These are phyloP conservation scores for Lepilemur ruficaudatus DNA, from an alignment of 2,797 vertebrate genomes.

Conservation along the genomic window DNA sequence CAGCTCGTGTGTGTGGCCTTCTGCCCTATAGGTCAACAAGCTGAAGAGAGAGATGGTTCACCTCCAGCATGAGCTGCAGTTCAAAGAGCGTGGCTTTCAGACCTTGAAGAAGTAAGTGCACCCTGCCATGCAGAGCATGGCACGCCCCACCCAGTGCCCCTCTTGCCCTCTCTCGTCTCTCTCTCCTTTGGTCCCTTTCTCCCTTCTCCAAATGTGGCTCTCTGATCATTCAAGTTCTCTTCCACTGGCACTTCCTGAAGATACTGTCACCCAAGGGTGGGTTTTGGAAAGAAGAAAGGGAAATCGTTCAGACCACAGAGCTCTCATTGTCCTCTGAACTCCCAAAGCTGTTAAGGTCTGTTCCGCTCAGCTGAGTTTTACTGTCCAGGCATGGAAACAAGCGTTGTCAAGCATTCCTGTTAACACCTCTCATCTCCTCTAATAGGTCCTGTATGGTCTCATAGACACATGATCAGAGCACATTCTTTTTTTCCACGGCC, in stretches of 20 bases:
- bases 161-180: not conserved
- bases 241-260: not conserved
- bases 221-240: not conserved
- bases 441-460: not conserved
- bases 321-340: not conserved
- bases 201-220: not conserved
- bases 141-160: not conserved
- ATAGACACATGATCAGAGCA: not conserved
- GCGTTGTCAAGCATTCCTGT: not conserved
- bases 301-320: not conserved
- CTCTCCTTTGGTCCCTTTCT: not conserved
- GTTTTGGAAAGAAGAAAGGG: not conserved
- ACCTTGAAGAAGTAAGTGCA: conserved; percentile 95
- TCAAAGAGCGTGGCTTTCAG: conserved; percentile 96
- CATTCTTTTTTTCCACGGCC: not conserved
- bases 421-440: not conserved
- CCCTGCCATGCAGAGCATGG: fast-evolving
- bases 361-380: not conserved
- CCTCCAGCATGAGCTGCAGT: conserved; percentile 96
- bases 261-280: not conserved
- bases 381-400: not conserved
- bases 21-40: conserved; percentile 91
- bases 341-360: not conserved
- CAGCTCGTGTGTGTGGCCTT: not conserved
- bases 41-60: conserved; percentile 96